Conservation (phyloP, 2,797 vertebrate species). For the Prunella strophiata region DNA sequence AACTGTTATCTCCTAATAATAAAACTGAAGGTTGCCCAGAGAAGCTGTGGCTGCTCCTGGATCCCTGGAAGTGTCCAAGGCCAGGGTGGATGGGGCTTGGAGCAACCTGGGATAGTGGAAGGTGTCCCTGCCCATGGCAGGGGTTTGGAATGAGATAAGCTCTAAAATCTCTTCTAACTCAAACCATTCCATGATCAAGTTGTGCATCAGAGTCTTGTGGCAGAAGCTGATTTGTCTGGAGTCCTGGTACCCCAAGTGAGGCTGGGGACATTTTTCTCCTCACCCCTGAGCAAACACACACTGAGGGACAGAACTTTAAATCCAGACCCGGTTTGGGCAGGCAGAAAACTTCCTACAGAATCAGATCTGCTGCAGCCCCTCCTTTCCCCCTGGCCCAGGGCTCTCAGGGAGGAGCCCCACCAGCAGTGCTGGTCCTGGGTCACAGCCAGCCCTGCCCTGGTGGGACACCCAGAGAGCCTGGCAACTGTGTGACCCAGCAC, state of each 20-base stretch:
- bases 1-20: not conserved
- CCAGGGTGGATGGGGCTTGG: accelerated
- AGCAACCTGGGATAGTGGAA: accelerated
- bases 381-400: not conserved
- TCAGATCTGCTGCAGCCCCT: no score
- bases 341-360: not conserved
- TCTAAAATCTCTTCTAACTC: not conserved
- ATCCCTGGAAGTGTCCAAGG: not conserved
- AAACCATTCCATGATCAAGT: not conserved
- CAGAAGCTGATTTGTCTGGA: not conserved
- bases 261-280: not conserved
- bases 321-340: accelerated
- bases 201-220: accelerated
- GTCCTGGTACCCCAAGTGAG: accelerated
- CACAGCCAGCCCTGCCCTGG: not conserved
- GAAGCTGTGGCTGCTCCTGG: not conserved
- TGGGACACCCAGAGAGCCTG: not conserved
- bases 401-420: not conserved
- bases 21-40: not conserved
- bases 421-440: not conserved
- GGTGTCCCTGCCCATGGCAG: not conserved
- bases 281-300: accelerated
- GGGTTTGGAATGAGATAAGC: not conserved
- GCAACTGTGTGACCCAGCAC: not conserved
- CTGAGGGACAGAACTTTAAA: not conserved